A percentile compares a stretch with the other conserved stretches of the same genome.
phyloP scores from a whole-genome alignment of 2,113 vertebrate genomes.

The Cololabis saira region DNA sequence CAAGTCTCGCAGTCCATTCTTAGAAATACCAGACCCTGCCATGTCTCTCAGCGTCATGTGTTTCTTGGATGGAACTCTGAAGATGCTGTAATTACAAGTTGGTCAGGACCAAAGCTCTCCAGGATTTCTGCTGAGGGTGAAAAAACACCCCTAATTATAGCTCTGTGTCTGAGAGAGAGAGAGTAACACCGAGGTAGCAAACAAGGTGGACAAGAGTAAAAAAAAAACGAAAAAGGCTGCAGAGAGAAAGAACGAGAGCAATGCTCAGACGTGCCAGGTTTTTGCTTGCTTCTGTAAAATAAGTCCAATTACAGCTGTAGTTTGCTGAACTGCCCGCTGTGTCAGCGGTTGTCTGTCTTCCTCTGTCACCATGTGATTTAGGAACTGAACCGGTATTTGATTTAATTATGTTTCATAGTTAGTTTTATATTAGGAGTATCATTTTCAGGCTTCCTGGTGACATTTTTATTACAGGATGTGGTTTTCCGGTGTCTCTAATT shows the following conservation, averaged over 20 bases:
- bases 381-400: conserved; percentile 66
- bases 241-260: conserved; percentile 30
- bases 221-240: conserved; percentile 22
- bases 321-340: conserved; percentile 60
- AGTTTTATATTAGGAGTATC: conserved; percentile 55
- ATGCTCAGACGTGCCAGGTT: conserved; percentile 48
- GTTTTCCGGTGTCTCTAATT: conserved; percentile 68
- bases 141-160: conserved; percentile 79
- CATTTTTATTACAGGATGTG: conserved; percentile 55
- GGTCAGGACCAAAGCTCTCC: conserved; percentile 72
- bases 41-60: conserved; percentile 54
- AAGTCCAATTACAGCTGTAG: conserved; percentile 73
- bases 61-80: conserved; percentile 70
- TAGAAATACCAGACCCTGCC: conserved; percentile 64
- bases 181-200: conserved; percentile 36
- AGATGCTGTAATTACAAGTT: conserved; percentile 83
- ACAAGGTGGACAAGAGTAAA: conserved; percentile 40
- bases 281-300: conserved; percentile 69
- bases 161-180: conserved; percentile 55
- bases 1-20: conserved; percentile 60
- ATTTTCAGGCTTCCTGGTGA: conserved; percentile 61
- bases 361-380: conserved; percentile 65
- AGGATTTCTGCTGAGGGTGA: conserved; percentile 75
- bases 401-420: conserved; percentile 67
- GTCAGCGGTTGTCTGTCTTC: conserved; percentile 76